Evolutionary conservation across 1,140 invertebrate genomes (phyloP).

Genomic region (Ladona fulva): DNA sequence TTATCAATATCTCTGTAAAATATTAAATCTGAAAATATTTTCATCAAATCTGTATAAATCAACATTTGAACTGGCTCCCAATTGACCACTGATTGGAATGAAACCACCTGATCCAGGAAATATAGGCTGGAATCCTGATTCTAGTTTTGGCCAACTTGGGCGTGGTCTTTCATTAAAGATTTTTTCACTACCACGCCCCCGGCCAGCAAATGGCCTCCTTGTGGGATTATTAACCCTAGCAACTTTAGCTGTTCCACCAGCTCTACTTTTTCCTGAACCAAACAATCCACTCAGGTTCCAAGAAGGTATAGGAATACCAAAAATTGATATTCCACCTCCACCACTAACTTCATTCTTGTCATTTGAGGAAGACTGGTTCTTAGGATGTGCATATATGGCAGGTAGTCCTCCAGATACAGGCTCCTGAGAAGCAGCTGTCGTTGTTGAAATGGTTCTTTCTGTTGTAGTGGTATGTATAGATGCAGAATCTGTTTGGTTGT

Average conservation of each 20-base stretch:
- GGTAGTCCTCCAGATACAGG: constrained; percentile 49
- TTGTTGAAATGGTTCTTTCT: constrained; percentile 19
- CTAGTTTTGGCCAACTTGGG: not conserved
- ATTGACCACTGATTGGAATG: not conserved
- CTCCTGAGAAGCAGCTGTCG: constrained; percentile 33
- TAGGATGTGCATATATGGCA: constrained; percentile 44
- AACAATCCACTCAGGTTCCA: constrained; percentile 58
- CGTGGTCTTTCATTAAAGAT: not conserved
- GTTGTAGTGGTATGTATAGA: constrained; percentile 32
- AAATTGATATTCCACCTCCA: constrained; percentile 62
- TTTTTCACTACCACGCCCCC: not conserved
- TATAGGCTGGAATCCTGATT: not conserved
- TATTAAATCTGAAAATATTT: too few relatives aligned
- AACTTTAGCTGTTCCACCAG: not conserved
- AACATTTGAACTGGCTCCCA: not conserved
- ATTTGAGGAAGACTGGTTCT: constrained; percentile 32
- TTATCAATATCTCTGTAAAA: too few relatives aligned
- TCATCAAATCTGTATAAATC: too few relatives aligned
- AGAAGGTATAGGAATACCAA: constrained; percentile 67
- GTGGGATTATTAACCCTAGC: not conserved
- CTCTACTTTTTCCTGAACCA: constrained; percentile 32
- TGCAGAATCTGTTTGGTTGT: not conserved
- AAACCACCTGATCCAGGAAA: not conserved
- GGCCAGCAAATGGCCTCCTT: not conserved
- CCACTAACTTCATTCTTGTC: constrained; percentile 32